A percentile compares a stretch with the other conserved stretches of the same genome.
Conservation (phyloP, 2,888 invertebrate species). For the Torymus texanus region DNA sequence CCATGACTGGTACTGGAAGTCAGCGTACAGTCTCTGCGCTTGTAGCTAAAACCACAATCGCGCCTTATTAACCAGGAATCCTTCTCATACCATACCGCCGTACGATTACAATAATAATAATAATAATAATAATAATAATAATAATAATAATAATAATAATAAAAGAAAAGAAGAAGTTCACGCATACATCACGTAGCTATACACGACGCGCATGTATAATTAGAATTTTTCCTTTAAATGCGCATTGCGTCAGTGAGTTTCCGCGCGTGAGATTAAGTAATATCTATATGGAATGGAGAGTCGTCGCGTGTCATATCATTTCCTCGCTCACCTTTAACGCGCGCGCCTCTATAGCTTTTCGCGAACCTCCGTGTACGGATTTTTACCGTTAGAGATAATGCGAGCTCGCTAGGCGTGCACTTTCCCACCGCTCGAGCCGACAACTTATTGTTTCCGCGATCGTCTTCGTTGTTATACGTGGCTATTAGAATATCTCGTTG, state of each 20-base stretch:
- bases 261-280: conserved; percentile 37
- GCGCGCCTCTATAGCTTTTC: neutral
- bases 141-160: too few species aligned
- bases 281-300: conserved; percentile 48
- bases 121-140: too few species aligned
- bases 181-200: neutral
- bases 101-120: too few species aligned
- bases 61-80: too few species aligned
- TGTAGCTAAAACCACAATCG: conserved; percentile 80
- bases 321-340: conserved; percentile 21
- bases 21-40: conserved; percentile 87
- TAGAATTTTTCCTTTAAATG: conserved; percentile 2
- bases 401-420: neutral
- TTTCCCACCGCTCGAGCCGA: conserved; percentile 38
- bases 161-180: too few species aligned
- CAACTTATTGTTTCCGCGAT: conserved; percentile 58
- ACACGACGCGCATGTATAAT: neutral
- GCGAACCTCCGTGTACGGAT: conserved; percentile 16
- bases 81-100: too few species aligned
- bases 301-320: conserved; percentile 32
- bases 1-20: conserved; percentile 88
- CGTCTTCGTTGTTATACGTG: conserved; percentile 11
- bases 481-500: conserved; percentile 9
- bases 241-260: neutral
- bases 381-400: conserved; percentile 45